Percentiles rank a stretch among this genome's conserved stretches.
These are phyloP conservation scores for Leptopilina drosophilae DNA, from an alignment of 2,888 invertebrate genomes.

Conservation along the genomic window DNA sequence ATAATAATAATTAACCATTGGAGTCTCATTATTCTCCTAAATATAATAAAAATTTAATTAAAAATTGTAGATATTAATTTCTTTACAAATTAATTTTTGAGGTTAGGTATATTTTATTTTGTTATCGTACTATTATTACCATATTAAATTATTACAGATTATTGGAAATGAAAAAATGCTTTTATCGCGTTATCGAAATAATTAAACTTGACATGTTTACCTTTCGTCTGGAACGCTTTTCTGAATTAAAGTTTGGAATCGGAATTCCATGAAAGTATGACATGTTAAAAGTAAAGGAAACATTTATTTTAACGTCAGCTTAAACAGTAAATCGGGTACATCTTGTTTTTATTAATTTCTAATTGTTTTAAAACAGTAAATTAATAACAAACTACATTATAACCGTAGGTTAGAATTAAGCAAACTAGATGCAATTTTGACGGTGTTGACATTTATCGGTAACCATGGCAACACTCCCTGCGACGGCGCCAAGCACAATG, in stretches of 20 bases:
- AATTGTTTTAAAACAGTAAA: not conserved
- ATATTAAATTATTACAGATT: too few species aligned
- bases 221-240: constrained; percentile 55
- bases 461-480: not conserved
- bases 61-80: too few species aligned
- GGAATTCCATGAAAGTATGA: constrained; percentile 64
- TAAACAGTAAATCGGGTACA: not conserved
- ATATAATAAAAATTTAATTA: too few species aligned
- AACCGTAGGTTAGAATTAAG: not conserved
- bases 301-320: not conserved
- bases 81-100: too few species aligned
- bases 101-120: too few species aligned
- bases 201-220: constrained; percentile 46
- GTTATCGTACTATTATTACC: too few species aligned
- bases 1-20: too few species aligned
- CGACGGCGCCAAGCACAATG: not conserved
- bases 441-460: not conserved
- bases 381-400: not conserved
- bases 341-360: not conserved
- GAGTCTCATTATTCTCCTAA: too few species aligned
- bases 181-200: not conserved
- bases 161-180: not conserved
- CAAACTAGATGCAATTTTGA: not conserved
- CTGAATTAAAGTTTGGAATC: constrained; percentile 51
- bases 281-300: constrained; percentile 52